Conservation (phyloP, 35 echinoderm and acorn worm genomes). For the Diadema setosum region DNA sequence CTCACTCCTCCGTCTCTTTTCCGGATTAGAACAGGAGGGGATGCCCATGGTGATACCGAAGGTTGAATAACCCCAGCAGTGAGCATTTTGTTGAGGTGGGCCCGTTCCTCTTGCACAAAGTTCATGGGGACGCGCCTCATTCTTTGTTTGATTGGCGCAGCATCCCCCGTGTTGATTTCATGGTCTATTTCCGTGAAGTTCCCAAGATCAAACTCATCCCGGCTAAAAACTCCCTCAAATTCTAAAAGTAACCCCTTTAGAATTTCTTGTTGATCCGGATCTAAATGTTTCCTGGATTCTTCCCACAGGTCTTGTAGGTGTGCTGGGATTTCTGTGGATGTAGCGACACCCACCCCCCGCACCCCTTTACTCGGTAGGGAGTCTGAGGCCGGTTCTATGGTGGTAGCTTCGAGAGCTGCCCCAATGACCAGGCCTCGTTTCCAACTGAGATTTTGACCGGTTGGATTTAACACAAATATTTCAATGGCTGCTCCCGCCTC, state of each 20-base stretch:
- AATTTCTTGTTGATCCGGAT: not conserved
- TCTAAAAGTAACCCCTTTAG: not conserved
- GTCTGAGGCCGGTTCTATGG: not conserved
- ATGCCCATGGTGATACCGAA: conserved; percentile 59
- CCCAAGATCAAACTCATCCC: conserved; percentile 40
- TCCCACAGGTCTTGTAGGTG: conserved; percentile 19
- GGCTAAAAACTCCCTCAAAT: conserved; percentile 45
- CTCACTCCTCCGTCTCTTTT: conserved; percentile 29
- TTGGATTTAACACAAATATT: conserved; percentile 12
- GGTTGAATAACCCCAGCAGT: conserved; percentile 56
- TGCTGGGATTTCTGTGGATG: not conserved
- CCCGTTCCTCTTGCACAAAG: conserved; percentile 38
- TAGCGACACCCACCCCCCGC: not conserved
- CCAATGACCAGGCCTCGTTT: not conserved
- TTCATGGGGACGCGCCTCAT: conserved; percentile 38
- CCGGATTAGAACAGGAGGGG: conserved; percentile 31
- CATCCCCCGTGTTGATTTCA: conserved; percentile 23
- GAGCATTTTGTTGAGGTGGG: conserved; percentile 40
- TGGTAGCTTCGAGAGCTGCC: not conserved
- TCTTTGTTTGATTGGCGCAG: conserved; percentile 27
- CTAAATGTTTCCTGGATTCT: not conserved
- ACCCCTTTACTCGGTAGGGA: not conserved
- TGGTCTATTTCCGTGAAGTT: too few species aligned
- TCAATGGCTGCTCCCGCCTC: not conserved
- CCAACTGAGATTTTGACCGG: not conserved